Evolutionary conservation across 35 echinoderm and acorn worm species (phyloP).

Genomic region (Amphiura filiformis): DNA sequence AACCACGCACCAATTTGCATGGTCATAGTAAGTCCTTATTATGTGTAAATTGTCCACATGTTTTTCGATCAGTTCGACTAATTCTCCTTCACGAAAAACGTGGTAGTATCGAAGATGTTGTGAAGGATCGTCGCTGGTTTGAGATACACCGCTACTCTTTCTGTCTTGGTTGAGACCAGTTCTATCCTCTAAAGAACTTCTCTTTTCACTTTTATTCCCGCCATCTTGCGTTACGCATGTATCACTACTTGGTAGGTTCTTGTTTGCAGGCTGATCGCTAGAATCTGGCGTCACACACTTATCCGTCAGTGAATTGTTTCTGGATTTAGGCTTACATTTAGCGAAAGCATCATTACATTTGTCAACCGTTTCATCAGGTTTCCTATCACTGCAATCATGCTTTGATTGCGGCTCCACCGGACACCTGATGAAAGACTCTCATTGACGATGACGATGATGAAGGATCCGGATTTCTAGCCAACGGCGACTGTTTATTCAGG

Average conservation of each 20-base stretch:
- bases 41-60: constrained; percentile 82
- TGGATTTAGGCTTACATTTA: too few species aligned
- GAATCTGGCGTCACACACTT: too few species aligned
- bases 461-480: not conserved
- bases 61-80: constrained; percentile 80
- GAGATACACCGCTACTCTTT: not conserved
- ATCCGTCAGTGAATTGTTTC: too few species aligned
- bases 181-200: too few species aligned
- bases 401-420: too few species aligned
- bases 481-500: not conserved
- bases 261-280: too few species aligned
- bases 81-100: constrained; percentile 93
- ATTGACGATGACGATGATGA: constrained; percentile 84
- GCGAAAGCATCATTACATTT: too few species aligned
- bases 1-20: constrained; percentile 99
- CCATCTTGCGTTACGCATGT: too few species aligned
- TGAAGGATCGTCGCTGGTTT: constrained; percentile 48
- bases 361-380: not conserved
- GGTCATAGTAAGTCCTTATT: constrained; percentile 76
- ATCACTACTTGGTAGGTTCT: too few species aligned
- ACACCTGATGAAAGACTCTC: constrained; percentile 68
- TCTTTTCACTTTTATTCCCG: too few species aligned
- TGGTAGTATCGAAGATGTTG: constrained; percentile 87
- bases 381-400: not conserved
- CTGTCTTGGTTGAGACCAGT: not conserved